Evolutionary conservation across 2,888 invertebrate species (phyloP).

Genomic region (Nebria salina): DNA sequence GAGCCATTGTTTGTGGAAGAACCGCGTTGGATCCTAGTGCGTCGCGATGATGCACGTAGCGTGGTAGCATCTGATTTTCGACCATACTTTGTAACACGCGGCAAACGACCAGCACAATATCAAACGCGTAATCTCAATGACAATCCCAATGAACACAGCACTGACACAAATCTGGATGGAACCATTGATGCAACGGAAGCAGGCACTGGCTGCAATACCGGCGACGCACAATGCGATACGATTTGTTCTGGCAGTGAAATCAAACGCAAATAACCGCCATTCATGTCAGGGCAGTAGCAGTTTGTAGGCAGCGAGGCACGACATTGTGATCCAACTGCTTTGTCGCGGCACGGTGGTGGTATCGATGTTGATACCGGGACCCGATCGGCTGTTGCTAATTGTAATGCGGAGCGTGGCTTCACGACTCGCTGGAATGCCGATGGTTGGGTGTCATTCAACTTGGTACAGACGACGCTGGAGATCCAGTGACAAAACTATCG

Average conservation of each 20-base stretch:
- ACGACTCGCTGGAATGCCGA: not conserved
- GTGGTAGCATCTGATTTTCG: constrained; percentile 48
- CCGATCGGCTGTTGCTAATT: constrained; percentile 21
- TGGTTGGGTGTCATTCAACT: constrained; percentile 1
- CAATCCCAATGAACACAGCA: not conserved
- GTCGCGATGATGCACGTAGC: constrained; percentile 60
- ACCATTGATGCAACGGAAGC: not conserved
- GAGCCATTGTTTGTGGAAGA: constrained; percentile 66
- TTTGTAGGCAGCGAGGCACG: not conserved
- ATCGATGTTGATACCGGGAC: constrained; percentile 3
- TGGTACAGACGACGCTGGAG: constrained; percentile 1
- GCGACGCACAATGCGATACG: constrained; percentile 22
- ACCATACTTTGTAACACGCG: constrained; percentile 59
- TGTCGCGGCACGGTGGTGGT: constrained; percentile 5
- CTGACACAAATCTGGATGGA: constrained; percentile 10
- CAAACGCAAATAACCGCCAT: not conserved
- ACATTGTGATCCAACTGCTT: not conserved
- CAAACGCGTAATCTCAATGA: not conserved
- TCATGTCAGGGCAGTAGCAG: not conserved
- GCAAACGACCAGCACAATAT: constrained; percentile 48
- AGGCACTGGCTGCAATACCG: not conserved
- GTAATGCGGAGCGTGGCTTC: constrained; percentile 23
- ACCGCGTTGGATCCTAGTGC: constrained; percentile 66
- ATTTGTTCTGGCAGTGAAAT: constrained; percentile 9
- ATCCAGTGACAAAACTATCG: not conserved